Evolutionary conservation across 2,797 vertebrate genomes (phyloP), one percentile per base, ranked within the genome.

Genomic region (Meda fulgida): DNA sequence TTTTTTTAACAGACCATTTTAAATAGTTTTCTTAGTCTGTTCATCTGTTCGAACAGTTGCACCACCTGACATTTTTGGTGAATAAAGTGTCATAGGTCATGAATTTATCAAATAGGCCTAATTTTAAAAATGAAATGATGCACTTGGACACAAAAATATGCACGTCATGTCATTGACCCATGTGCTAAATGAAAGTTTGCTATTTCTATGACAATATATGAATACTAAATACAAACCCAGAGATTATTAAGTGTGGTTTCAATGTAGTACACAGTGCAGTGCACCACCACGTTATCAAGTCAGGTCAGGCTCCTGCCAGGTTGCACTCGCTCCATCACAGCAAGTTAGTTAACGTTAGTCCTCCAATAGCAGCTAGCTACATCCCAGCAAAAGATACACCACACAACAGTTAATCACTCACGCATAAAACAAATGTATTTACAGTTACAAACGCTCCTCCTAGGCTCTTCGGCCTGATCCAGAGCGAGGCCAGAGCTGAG

Each of bases 401-500:
- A 72, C 7, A 72, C 43, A 34, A 5, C 60, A 66, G 78, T 4
- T 31, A 14, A 66, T 7, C 40, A 16, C 23, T 16, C 5, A 46
- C 13, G 10, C 21, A 36, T 67, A 48, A 46, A 65, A 66, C 26
- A 43, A 53, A 65, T 31, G n/a, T 10, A 51, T 65, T 69, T 38
- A 16, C 40, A 26, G 18, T 21, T 0, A 23, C 34, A 53, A 36
- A 11, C 18, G 21, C 16, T 65, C 9, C 18, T 76, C 21, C 21
- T 31, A 11, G 0, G 60, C 26, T 66, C 21, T 58, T 72, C 53
- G 86, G 84, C 51, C 38, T 70, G 78, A 80, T 67, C 34, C 65
- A 80, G 55, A 43, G 18, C 36, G 65, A 86, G 65, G 83, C 83
- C 78, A 72, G 31, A 69, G 80, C 75, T 83, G 23, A 72, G 31